Evolutionary conservation across 2,113 vertebrate genomes (phyloP), one percentile per base, ranked within the genome.

Genomic region (Passer domesticus): DNA sequence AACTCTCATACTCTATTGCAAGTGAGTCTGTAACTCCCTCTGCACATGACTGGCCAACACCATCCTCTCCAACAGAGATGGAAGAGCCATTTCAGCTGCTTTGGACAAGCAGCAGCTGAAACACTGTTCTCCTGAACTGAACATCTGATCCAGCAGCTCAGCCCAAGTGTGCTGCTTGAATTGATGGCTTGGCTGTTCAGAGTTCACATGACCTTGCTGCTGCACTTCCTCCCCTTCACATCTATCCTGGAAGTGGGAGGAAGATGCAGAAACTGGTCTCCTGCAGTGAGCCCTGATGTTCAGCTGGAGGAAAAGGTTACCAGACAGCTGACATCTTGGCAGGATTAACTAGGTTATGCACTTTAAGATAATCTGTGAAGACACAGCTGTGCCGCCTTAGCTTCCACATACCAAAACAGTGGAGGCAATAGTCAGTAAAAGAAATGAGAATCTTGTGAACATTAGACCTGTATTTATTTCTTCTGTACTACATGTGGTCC

Each of bases 261-360:
- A 80, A 11, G 41, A 70, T 35, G 37, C 22, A 79, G 78, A 37
- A 89, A 22, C 6, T 9, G 3, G 6, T 72, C 59, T 90, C 46
- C 49, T 44, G 49, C 24, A 84, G 43, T 1, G 6, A 89, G 62
- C n/a, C 49, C 75, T 73, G 46, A 83, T 59, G 64, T 70, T 81
- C 67, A 88, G 55, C 56, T 77, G 56, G 46, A 91, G 19, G 13
- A 22, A 92, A 68, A 91, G 50, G 47, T 70, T 91, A 91, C 43
- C 53, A 73, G 87, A 53, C 67, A 91, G 70, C 46, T 77, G 82
- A 47, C 47, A 83, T 46, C 91, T 74, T 74, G 72, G 87, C 90
- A 87, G 58, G 68, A 89, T 85, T 73, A 92, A 89, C 69, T 56
- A 73, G 35, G 59, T 93, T 88, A 90, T 31, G 43, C 46, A 76